A percentile compares a stretch with the other conserved stretches of the same genome.
Conservation (phyloP, 2,113 vertebrate genomes). For the Mustela nigripes region DNA sequence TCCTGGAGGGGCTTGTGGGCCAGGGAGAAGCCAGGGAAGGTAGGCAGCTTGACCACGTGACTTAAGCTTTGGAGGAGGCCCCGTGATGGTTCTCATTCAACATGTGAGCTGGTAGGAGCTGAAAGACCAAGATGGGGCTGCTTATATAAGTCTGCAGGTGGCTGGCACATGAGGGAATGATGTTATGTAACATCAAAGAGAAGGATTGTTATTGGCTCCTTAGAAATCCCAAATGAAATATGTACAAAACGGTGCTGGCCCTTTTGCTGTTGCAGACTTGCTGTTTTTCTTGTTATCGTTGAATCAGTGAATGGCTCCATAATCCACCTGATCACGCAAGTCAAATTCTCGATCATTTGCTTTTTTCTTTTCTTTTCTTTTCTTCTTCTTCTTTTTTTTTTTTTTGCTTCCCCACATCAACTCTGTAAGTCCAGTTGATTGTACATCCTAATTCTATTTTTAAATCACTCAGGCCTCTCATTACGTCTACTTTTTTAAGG, state of each 20-base stretch:
- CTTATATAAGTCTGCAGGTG: not conserved
- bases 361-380: not conserved
- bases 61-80: not conserved
- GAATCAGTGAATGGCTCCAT: not conserved
- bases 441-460: not conserved
- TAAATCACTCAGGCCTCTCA: not conserved
- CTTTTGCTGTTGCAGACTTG: not conserved
- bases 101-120: not conserved
- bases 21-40: not conserved
- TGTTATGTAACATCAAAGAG: not conserved
- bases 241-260: not conserved
- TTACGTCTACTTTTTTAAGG: not conserved
- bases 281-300: conserved; percentile 14
- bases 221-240: not conserved
- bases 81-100: no score
- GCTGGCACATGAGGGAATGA: not conserved
- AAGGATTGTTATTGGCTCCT: rapidly evolving
- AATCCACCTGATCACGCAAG: not conserved
- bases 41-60: not conserved
- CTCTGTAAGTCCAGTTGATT: not conserved
- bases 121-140: not conserved
- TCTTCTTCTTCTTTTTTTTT: not conserved
- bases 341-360: not conserved
- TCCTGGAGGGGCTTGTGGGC: no score
- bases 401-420: not conserved